These are phyloP conservation scores for Himantopus leucocephalus DNA, from an alignment of 2,113 vertebrate species.

Conservation along the genomic window DNA sequence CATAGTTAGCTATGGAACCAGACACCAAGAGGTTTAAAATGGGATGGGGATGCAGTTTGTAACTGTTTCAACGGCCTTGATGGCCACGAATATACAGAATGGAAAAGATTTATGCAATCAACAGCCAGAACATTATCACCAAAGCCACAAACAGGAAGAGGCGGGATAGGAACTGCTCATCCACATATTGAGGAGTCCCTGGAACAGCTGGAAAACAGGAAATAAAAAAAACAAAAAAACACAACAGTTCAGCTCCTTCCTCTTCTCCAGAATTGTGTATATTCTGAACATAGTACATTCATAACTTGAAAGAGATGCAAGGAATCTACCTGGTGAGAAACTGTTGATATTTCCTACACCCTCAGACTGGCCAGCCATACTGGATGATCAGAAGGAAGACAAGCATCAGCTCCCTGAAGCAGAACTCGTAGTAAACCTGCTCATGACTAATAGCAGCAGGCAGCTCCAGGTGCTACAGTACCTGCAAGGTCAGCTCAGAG, in stretches of 20 bases:
- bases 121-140: slow-evolving; percentile 98
- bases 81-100: slow-evolving; percentile 5
- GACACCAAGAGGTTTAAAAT: slow-evolving; percentile 59
- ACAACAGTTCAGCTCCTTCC: slow-evolving; percentile 26
- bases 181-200: slow-evolving; percentile 93
- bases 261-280: neutral
- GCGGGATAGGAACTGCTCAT: slow-evolving; percentile 97
- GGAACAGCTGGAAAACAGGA: slow-evolving; percentile 84
- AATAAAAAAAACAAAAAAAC: neutral
- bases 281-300: neutral
- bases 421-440: neutral
- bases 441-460: neutral
- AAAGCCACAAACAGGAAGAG: slow-evolving; percentile 97
- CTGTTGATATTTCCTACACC: neutral
- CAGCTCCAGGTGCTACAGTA: neutral
- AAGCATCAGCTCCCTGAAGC: neutral
- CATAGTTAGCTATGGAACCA: slow-evolving; percentile 44
- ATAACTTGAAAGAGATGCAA: neutral
- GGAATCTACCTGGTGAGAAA: neutral
- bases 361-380: neutral
- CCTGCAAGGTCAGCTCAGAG: neutral
- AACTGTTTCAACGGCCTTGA: slow-evolving; percentile 56
- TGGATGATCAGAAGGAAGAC: neutral
- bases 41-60: slow-evolving; percentile 50
- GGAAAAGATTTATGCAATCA: slow-evolving; percentile 85